Percentiles rank a stretch among this genome's conserved stretches.
These are phyloP conservation scores for Oxycera nigricornis DNA, from an alignment of 2,888 invertebrate genomes.

Conservation along the genomic window DNA sequence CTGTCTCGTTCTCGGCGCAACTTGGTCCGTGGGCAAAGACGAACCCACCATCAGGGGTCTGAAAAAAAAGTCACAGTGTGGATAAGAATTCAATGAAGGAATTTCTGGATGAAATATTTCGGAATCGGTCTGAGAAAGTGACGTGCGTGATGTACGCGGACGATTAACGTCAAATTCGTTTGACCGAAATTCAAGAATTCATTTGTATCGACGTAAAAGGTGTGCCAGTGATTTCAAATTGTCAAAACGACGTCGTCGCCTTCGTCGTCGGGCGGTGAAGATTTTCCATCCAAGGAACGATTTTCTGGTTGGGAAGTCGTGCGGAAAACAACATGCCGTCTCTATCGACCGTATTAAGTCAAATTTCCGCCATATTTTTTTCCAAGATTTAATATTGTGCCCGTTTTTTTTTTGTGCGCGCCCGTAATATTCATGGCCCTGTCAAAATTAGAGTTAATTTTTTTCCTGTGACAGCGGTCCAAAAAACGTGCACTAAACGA, in stretches of 20 bases:
- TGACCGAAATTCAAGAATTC: neutral
- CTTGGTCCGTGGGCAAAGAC: neutral
- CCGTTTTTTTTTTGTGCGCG: no score
- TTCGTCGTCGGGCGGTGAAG: conserved; percentile 1
- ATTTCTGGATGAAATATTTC: conserved; percentile 3
- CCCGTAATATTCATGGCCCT: no score
- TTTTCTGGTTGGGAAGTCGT: neutral
- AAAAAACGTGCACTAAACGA: no score
- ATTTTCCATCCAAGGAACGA: neutral
- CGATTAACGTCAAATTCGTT: neutral
- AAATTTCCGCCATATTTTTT: conserved; percentile 26
- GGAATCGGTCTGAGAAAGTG: conserved; percentile 13
- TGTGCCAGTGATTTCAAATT: no score
- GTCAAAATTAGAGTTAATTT: no score
- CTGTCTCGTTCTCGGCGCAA: conserved; percentile 13
- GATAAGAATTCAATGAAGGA: conserved; percentile 11
- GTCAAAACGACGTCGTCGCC: no score
- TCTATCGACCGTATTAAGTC: conserved; percentile 10
- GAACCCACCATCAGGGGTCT: neutral
- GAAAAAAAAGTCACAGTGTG: conserved; percentile 6
- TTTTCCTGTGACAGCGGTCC: no score
- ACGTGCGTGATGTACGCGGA: neutral
- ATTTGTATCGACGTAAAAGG: neutral
- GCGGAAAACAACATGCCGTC: neutral
- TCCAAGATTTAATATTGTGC: no score